Base-by-base conservation (phyloP, 1,140 invertebrate species). In the Drosophila sturtevanti region DNA sequence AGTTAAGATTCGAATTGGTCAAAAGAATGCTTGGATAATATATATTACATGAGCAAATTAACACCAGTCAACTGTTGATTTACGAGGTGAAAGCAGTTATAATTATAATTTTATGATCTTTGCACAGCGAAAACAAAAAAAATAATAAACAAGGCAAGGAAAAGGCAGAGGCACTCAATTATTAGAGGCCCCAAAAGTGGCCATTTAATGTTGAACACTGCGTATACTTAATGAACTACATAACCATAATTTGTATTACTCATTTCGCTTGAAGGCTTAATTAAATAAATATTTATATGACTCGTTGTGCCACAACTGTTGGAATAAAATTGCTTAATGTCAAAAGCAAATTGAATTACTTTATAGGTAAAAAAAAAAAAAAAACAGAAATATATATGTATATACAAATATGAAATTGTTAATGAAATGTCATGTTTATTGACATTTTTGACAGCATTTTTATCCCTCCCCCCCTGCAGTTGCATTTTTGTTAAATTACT, bases 151-250 rank as follows among this genome's bases (percentile, higher is more conserved):
- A 4, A 24, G 4, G 4, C 1, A 24, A 24, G 24, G 1, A 24
- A 4, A n/a, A n/a, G 37, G 11, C 37, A n/a, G n/a, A n/a, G n/a
- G n/a, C n/a, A n/a, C n/a, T n/a, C n/a, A 38, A 38, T 38, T 38
- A 31, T 31, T 31, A 31, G 27, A 6, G 27, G 3, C 27, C 27
- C 27, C 27, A 31, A 31, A 31, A 31, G 27, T 31, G 27, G n/a
- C 37, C 37, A 3, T 18, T 21, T 4, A 48, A 48, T 21, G 16
- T 21, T 16, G 9, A 48, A 16, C 41, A 18, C n/a, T 16, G 18
- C 16, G 41, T 48, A 48, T 48, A 21, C 41, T 48, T 48, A 48
- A 48, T 48, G 18, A 48, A 48, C 41, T 48, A 48, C 41, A 21
- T 48, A 48, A 48, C 18, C 18, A 21, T 48, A 11, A 21, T 48